These are phyloP conservation scores for Oreochromis spilurus DNA, from an alignment of 2,113 vertebrate species.

Conservation along the genomic window DNA sequence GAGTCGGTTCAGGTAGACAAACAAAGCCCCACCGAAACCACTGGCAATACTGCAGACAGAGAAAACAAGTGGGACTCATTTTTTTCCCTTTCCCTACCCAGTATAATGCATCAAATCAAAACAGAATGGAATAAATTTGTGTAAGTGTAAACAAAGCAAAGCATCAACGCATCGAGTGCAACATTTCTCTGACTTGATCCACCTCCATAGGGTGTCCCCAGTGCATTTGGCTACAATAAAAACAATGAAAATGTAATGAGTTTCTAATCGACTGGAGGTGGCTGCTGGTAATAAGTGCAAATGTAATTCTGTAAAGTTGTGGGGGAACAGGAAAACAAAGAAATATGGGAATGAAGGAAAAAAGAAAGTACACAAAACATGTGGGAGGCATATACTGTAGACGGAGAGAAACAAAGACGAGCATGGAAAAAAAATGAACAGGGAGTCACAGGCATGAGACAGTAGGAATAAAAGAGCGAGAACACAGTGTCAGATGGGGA, in stretches of 20 bases:
- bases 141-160: neutral
- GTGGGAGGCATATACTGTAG: neutral
- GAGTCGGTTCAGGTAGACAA: slow-evolving; percentile 93
- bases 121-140: neutral
- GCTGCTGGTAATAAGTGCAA: neutral
- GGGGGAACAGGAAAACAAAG: neutral
- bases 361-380: neutral
- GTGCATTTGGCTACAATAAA: neutral
- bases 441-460: neutral
- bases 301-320: neutral
- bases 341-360: neutral
- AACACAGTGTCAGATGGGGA: neutral
- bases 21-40: slow-evolving; percentile 89
- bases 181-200: neutral
- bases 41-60: slow-evolving; percentile 83
- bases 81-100: neutral
- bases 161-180: neutral
- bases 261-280: neutral
- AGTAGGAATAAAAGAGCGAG: neutral
- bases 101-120: neutral
- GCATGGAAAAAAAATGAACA: neutral
- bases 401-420: neutral
- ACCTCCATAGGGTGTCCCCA: neutral
- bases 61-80: neutral
- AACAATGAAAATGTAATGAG: neutral